Base-by-base conservation (phyloP, 2,888 invertebrate genomes). In the Synergus japonicus region DNA sequence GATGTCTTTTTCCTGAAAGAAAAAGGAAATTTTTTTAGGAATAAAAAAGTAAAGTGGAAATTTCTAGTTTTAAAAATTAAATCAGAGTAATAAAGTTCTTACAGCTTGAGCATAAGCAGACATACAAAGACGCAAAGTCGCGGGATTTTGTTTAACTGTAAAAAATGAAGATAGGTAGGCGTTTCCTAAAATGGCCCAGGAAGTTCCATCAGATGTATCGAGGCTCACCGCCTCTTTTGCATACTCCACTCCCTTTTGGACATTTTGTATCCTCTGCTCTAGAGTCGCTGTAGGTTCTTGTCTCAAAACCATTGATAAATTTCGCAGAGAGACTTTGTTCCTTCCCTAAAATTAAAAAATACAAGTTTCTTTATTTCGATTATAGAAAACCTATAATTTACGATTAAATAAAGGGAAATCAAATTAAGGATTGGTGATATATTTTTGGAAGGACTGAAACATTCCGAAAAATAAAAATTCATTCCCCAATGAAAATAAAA, bases 121-220 rank as follows among this genome's bases (percentile, higher is more conserved):
- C 93, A 97, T 94, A 83, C 96, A 96, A 82, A 95, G 94, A 86
- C 95, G 96, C 81, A 97, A 91, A 0, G 94, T 94, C 43, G 94
- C 94, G 0, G 96, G 95, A 87, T 96, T 95, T 89, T 97, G 97
- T 2, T 94, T 93, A 49, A 95, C 93, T 65, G 94, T 94, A 91
- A 97, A 97, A 92, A 96, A 97, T 78, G 95, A 94, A 77, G 96
- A 96, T 81, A 97, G 92, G 90, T 97, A 96, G 0, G 97, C 97
- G 93, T 97, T 98, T 43, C 97, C 98, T 76, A 97, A 93, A 78
- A 97, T 94, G 77, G 95, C 94, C 97, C 98, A 98, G 0, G 97
- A 97, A 9, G 94, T 93, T 0, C 97, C 97, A 92, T 97, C 97
- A 76, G 93, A 93, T 10, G 95, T 94, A 89, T 97, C 97, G 46